A percentile compares a stretch with the other conserved stretches of the same genome.
Evolutionary conservation across 1,140 invertebrate species (phyloP).

Genomic region (Sycophaga agraensis): DNA sequence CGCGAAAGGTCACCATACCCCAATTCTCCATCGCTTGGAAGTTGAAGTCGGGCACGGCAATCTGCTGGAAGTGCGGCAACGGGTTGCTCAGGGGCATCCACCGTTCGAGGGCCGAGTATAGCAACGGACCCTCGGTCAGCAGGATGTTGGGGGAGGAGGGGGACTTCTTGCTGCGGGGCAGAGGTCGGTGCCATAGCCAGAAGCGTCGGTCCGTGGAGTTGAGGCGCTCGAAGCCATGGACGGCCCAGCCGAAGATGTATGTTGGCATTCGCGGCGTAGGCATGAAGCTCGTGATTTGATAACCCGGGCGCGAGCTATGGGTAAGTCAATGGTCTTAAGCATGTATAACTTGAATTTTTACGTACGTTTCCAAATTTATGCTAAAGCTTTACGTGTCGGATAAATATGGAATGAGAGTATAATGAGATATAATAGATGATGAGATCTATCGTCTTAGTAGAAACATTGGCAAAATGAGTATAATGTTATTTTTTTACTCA

Average conservation of each 20-base stretch:
- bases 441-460: no score
- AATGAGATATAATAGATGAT: no score
- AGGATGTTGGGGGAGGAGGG: slow-evolving; percentile 19
- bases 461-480: no score
- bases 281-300: slow-evolving; percentile 48
- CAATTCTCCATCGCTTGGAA: slow-evolving; percentile 80
- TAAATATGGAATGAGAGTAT: no score
- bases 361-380: no score
- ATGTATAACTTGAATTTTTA: no score
- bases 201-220: slow-evolving; percentile 3
- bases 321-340: no score
- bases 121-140: slow-evolving; percentile 7
- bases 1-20: slow-evolving; percentile 64
- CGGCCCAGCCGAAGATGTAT: slow-evolving; percentile 74
- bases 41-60: slow-evolving; percentile 75
- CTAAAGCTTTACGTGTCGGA: no score
- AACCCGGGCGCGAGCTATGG: no score
- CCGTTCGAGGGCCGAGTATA: slow-evolving; percentile 30
- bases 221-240: slow-evolving; percentile 67
- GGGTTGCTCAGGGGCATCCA: slow-evolving; percentile 34
- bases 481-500: no score
- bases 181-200: not conserved
- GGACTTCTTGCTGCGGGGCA: not conserved
- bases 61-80: slow-evolving; percentile 66
- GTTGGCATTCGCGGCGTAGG: slow-evolving; percentile 71